A percentile compares a stretch with the other conserved stretches of the same genome.
Conservation (phyloP, 2,113 vertebrate species). For the Ictidomys tridecemlineatus region DNA sequence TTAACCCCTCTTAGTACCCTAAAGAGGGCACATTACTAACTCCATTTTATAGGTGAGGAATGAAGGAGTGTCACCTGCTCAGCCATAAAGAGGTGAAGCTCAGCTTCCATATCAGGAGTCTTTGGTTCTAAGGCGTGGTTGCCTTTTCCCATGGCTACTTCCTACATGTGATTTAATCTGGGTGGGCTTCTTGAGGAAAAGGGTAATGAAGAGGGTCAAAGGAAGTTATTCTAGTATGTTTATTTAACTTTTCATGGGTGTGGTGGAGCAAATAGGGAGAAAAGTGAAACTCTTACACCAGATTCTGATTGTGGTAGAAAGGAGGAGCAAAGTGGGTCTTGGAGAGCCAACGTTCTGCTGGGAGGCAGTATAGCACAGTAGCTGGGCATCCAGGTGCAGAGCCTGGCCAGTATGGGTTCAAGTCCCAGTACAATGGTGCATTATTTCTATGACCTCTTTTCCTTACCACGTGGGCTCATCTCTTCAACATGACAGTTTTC, state of each 20-base stretch:
- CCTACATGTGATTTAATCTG: neutral
- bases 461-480: neutral
- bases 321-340: neutral
- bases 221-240: neutral
- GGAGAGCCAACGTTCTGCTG: neutral
- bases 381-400: neutral
- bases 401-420: neutral
- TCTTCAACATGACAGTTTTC: neutral
- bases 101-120: neutral
- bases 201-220: neutral
- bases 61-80: neutral
- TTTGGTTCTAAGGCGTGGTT: neutral
- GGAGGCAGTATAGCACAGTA: neutral
- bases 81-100: neutral
- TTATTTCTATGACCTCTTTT: neutral
- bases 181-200: neutral
- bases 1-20: neutral
- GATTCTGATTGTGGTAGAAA: neutral
- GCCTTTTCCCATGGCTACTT: neutral
- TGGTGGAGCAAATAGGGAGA: neutral
- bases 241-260: neutral
- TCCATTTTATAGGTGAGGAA: neutral
- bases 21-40: neutral
- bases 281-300: neutral
- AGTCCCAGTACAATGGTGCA: neutral